Percentiles rank a stretch among this genome's conserved stretches.
Conservation (phyloP, 1,140 invertebrate genomes). For the Leptinotarsa lineolata region DNA sequence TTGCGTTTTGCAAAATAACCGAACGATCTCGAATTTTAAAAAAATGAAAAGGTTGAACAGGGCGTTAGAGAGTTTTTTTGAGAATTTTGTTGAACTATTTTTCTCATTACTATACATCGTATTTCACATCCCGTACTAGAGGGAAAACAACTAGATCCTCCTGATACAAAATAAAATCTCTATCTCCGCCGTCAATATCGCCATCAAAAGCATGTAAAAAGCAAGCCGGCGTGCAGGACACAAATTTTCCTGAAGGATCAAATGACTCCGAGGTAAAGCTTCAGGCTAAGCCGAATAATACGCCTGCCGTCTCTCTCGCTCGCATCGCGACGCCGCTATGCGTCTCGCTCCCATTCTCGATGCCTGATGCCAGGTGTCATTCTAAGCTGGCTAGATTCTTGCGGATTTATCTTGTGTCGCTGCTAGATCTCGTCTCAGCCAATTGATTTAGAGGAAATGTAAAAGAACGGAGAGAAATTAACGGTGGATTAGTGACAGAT, state of each 20-base stretch:
- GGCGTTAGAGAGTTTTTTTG: too few relatives aligned
- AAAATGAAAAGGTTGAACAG: too few relatives aligned
- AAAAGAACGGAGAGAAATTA: slow-evolving; percentile 35
- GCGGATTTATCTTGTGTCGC: slow-evolving; percentile 46
- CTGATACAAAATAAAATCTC: background rate
- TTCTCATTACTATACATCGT: too few relatives aligned
- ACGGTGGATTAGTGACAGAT: slow-evolving; percentile 33
- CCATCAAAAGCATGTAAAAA: slow-evolving; percentile 34
- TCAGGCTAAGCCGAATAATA: slow-evolving; percentile 42
- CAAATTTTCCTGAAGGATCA: slow-evolving; percentile 47
- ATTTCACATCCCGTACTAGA: too few relatives aligned
- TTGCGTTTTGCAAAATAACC: too few relatives aligned
- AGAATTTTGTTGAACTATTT: too few relatives aligned
- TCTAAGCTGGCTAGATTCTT: slow-evolving; percentile 44
- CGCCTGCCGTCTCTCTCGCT: slow-evolving; percentile 30
- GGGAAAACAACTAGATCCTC: too few relatives aligned
- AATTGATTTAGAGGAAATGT: slow-evolving; percentile 43
- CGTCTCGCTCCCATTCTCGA: slow-evolving; percentile 36
- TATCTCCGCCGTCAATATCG: background rate
- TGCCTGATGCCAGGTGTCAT: slow-evolving; percentile 45
- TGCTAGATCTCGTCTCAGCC: slow-evolving; percentile 39
- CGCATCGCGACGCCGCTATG: slow-evolving; percentile 30
- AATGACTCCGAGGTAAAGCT: slow-evolving; percentile 46
- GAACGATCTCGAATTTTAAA: too few relatives aligned
- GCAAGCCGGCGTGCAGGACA: slow-evolving; percentile 35